Evolutionary conservation across 2,888 invertebrate species (phyloP), one percentile per base, ranked within the genome.

Genomic region (Cryptus armator): DNA sequence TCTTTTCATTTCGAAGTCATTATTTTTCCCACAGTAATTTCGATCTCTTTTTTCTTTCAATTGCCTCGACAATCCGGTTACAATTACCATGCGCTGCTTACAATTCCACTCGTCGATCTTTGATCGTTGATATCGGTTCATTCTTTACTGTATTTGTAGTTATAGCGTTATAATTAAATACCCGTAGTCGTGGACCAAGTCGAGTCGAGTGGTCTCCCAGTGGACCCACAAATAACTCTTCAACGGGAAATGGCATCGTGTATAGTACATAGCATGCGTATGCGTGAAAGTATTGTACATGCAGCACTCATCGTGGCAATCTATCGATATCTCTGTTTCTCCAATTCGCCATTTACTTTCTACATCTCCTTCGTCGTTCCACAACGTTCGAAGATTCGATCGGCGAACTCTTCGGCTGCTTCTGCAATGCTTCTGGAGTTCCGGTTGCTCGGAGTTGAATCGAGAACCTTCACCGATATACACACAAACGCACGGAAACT

Each of bases 171-270:
- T 29, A 32, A 14, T 51, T 51, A 66, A 46, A 7, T 66, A 53
- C 16, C 6, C 32, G 53, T 19, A 24, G 24, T 10, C 46, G 10
- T 37, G 59, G 77, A 66, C 77, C 82, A 82, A 77, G 48, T 67
- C 24, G 14, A 67, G 56, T 68, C 74, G 48, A 67, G 37, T 64
- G 64, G 2, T 24, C 24, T 24, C 24, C 24, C 24, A 67, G 72
- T 83, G 78, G 77, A 83, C 64, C 46, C 59, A 78, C 81, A 78
- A 78, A 83, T 71, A 83, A 72, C 9, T 72, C 48, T 72, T 83
- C 48, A 78, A 78, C 77, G 67, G 71, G 67, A 71, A 66, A 83
- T 67, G 51, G 29, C 51, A 67, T 67, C 66, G 10, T 6, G 10
- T 4, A 59, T 10, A 24, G 6, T 29, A 12, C 24, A 24, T 12